Base-by-base conservation (phyloP, 2,888 invertebrate genomes). In the Carcina quercana region DNA sequence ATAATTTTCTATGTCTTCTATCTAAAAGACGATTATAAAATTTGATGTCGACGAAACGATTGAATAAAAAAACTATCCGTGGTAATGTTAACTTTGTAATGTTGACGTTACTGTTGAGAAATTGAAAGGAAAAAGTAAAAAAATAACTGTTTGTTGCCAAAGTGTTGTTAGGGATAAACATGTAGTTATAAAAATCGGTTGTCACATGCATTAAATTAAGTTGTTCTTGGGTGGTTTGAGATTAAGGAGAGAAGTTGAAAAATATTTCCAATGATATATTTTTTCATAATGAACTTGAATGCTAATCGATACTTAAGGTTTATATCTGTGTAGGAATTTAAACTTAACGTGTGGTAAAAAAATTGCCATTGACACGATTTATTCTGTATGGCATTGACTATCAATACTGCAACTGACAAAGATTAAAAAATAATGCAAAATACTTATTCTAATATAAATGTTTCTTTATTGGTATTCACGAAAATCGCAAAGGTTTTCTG, bases 201-300 rank as follows among this genome's bases (percentile, higher is more conserved):
- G 83, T 82, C 82, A 65, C 78, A 71, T 75, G 69, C 82, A 78
- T 78, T n/a, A n/a, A 76, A 79, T 72, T 79, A 76, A 79, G 75
- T 79, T 82, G 75, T 79, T 80, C 82, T 79, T 74, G 75, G 64
- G 70, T 69, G 78, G 76, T 78, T 75, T 64, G 78, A 72, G 63
- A 67, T 74, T 73, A 76, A 73, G 78, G 64, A 73, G 72, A 73
- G 61, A 78, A 74, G 76, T 78, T 79, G 76, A 82, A 71, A 67
- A 79, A 79, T 76, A 80, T 80, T 82, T 82, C 82, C 73, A 74
- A 79, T 79, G 68, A 82, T 83, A 83, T 83, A 83, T 83, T 82
- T 83, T 83, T 83, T 82, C 83, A 83, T 82, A 75, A 78, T 73
- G 68, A 78, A 72, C 79, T 82, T 73, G 76, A 75, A 68, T 73